Conservation (phyloP, 2,797 vertebrate genomes). For the Melanogrammus aeglefinus region DNA sequence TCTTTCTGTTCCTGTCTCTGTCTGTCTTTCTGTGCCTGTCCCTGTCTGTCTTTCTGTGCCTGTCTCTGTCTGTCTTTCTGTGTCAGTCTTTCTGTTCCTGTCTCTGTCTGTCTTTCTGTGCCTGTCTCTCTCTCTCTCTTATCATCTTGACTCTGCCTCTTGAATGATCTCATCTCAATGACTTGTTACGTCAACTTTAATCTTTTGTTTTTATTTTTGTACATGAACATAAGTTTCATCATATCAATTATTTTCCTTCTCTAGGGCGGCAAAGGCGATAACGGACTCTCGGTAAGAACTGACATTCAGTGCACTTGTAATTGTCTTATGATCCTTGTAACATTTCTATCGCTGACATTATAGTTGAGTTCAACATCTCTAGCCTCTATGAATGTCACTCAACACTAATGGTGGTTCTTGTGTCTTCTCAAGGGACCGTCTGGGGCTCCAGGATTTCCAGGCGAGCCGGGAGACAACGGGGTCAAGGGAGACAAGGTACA, state of each 20-base stretch:
- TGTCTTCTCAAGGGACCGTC: constrained; percentile 65
- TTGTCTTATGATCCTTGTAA: not conserved
- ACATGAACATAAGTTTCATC: too few species aligned
- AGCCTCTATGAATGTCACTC: not conserved
- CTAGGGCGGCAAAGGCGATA: constrained; percentile 74
- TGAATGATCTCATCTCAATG: not conserved
- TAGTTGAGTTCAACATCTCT: not conserved
- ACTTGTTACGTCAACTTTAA: not conserved
- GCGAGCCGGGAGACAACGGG: constrained; percentile 72
- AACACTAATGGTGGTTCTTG: not conserved
- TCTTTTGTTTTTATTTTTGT: not conserved
- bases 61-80: not conserved
- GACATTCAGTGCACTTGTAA: not conserved
- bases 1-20: too few species aligned
- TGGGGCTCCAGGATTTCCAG: constrained; percentile 73
- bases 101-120: too few species aligned
- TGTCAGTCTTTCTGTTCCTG: too few species aligned
- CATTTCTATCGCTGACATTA: not conserved
- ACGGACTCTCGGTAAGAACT: constrained; percentile 67
- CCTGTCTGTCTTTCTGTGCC: too few species aligned
- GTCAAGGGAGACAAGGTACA: constrained; percentile 80
- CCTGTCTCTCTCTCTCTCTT: not conserved
- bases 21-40: too few species aligned
- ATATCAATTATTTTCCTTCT: constrained; percentile 26
- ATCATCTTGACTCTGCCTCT: not conserved